phyloP scores from a whole-genome alignment of 37 sponge, comb jelly and placozoan species.

The Halisarca cf. caerulea region DNA sequence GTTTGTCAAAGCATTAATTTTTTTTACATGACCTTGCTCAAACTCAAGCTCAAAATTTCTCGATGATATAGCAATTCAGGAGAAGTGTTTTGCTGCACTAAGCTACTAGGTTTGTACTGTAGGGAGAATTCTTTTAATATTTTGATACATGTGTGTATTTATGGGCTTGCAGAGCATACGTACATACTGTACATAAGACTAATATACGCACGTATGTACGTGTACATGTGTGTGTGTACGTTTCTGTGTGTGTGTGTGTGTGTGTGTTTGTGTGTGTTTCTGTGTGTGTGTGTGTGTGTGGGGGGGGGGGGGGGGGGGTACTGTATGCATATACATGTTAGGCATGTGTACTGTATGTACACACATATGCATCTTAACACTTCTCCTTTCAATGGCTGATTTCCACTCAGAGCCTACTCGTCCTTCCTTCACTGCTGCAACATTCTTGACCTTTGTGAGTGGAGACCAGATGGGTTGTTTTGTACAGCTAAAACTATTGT shows the following conservation, averaged over 20 bases:
- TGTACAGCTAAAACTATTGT: neutral
- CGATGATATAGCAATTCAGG: too few species aligned
- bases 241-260: too few species aligned
- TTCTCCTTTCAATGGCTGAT: neutral
- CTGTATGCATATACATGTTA: neutral
- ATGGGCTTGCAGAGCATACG: too few species aligned
- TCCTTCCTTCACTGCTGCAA: neutral
- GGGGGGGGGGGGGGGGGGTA: neutral
- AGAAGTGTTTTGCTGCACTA: too few species aligned
- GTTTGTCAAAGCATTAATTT: too few species aligned
- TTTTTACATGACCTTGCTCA: too few species aligned
- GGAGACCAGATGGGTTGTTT: neutral
- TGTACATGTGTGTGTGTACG: too few species aligned
- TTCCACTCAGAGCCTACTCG: neutral
- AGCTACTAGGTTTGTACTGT: too few species aligned
- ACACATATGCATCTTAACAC: neutral
- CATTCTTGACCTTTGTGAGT: constrained; percentile 18
- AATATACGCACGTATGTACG: too few species aligned
- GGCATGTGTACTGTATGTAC: neutral
- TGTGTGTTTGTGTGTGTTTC: neutral
- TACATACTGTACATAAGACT: too few species aligned
- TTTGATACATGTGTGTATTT: neutral
- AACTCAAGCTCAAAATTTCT: too few species aligned
- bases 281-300: neutral
- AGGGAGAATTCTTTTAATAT: too few species aligned